Conservation (phyloP, 1,140 invertebrate genomes). For the Panagrolaimus sp. region DNA sequence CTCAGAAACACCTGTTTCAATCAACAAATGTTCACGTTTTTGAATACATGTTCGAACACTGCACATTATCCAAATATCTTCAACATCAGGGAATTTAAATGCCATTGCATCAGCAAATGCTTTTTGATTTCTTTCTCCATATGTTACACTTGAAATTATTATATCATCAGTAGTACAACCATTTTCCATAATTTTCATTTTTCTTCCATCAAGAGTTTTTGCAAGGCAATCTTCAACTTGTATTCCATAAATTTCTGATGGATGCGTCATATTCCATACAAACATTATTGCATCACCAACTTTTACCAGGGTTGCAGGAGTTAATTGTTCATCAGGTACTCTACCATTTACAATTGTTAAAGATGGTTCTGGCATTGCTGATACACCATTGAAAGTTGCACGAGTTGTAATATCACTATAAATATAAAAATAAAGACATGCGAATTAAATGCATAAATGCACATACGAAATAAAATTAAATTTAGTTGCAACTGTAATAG, state of each 20-base stretch:
- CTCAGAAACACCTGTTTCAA: not conserved
- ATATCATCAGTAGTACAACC: conserved; percentile 23
- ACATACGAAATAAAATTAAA: not conserved
- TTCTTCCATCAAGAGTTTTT: conserved; percentile 22
- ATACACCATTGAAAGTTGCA: conserved; percentile 7
- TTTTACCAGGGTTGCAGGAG: not conserved
- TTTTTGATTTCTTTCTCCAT: conserved; percentile 18
- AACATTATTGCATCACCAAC: conserved; percentile 28
- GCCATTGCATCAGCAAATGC: conserved; percentile 26
- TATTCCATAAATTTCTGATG: conserved; percentile 22
- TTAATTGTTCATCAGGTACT: conserved; percentile 14
- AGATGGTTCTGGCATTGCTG: conserved; percentile 1
- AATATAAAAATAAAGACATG: not conserved
- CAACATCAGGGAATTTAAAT: conserved; percentile 27
- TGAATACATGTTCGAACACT: conserved; percentile 10
- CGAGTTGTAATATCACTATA: conserved; percentile 18
- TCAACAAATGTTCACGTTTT: not conserved
- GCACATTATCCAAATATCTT: conserved; percentile 27
- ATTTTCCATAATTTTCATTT: conserved; percentile 25
- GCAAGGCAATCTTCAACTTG: conserved; percentile 23
- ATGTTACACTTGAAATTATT: conserved; percentile 27
- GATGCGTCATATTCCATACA: conserved; percentile 26
- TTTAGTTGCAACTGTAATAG: not conserved
- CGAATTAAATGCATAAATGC: not conserved
- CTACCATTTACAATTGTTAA: conserved; percentile 16